Evolutionary conservation across 2,113 vertebrate species (phyloP), one percentile per base, ranked within the genome.

Genomic region (Pogonocichla stellata): DNA sequence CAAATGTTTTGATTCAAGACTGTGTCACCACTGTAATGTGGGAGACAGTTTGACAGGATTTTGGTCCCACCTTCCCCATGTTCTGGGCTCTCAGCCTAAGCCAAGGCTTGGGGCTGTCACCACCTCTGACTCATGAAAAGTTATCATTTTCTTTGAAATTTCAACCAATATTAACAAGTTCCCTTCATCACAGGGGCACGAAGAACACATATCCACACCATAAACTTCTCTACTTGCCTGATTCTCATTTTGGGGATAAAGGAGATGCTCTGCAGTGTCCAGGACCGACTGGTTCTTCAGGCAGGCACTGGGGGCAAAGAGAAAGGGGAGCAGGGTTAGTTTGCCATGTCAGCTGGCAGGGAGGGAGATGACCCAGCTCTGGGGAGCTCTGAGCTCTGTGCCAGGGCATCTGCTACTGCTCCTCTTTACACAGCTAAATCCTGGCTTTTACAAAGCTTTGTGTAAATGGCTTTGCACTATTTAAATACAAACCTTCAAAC

Each of bases 221-320:
- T 10, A 51, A 60, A 31, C 25, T 43, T 73, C 56, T 84, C 64
- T 53, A 96, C 97, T 95, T 96, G 96, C 98, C 98, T 98, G 95
- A 33, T 88, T 80, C 90, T 98, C 96, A 24, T 84, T 97, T 14
- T 96, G 72, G 10, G 98, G 97, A 60, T 97, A 96, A 31, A 98
- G 78, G 1, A 98, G 95, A 40, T 53, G 80, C 58, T 91, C 88
- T n/a, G 51, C 86, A 53, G 95, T 19, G 34, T 96, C 91, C 86
- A 94, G 65, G 19, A 95, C 50, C 0, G 96, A 69, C n/a, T 90
- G 78, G 47, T 96, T 95, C 79, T 97, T 93, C 84, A 89, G 54
- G 43, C 84, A 95, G 88, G 95, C 31, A 0, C 98, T 98, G 60
- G 29, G 62, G 47, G 25, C 18, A 92, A n/a, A 91, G 81, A 71